Base-by-base conservation (phyloP, 1,140 invertebrate genomes). In the Listronotus oregonensis region DNA sequence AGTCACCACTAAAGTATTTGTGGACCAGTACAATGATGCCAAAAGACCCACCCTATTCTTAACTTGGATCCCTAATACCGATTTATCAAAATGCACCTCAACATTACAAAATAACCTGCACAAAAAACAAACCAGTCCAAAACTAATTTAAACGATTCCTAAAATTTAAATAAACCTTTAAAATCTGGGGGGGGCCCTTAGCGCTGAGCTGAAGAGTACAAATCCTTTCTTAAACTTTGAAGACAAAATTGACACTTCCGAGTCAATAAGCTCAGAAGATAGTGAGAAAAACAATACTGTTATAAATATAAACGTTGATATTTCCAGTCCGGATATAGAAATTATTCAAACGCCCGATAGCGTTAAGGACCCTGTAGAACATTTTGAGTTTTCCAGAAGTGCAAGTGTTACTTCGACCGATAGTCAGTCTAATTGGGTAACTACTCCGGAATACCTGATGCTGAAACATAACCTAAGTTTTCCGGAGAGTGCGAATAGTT, bases 51-150 rank as follows among this genome's bases (percentile, higher is more conserved):
- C 93, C 0, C 78, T 97, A 0, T 89, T 95, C 64, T 83, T 97
- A 0, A 95, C 92, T 54, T 97, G 95, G 95, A 95, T 97, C 70
- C 95, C 95, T 0, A 97, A 97, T 77, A 87, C 87, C 3, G 92
- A 92, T 0, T 78, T 97, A n/a, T 86, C 89, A 58, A 94, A 90
- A 79, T 93, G 95, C 77, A 93, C 93, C 1, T 63, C 46, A 65
- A 57, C 46, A 72, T 70, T 51, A 68, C 56, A 47, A 57, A 51
- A 68, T 21, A 72, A 62, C 49, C 31, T 62, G 51, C 72, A 74
- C n/a, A 73, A 76, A 49, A 80, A 79, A 59, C 71, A 74, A 57
- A 74, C 57, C 5, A 77, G 76, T 55, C 49, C 18, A 78, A 79
- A 57, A 78, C 63, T 79, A 17, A 71, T 65, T 79, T 75, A 14